Base-by-base conservation (phyloP, 2,888 invertebrate genomes). In the Orchestes rusci region DNA sequence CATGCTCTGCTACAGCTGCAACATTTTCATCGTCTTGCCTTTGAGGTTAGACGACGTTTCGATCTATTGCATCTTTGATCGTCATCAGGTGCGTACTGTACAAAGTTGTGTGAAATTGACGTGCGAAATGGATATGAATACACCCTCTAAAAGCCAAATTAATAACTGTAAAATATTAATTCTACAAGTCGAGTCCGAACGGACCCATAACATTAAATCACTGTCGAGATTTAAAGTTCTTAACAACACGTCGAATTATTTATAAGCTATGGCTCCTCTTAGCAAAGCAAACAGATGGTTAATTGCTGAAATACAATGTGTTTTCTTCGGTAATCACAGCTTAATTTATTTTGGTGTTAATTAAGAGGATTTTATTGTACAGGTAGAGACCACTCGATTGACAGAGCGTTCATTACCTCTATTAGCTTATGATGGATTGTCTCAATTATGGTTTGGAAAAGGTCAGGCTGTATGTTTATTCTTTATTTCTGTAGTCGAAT, bases 301-400 rank as follows among this genome's bases (percentile, higher is more conserved):
- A 64, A 65, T 64, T 64, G 61, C 60, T 61, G 53, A 58, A 63
- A 60, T 62, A 64, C 61, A 63, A 64, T 62, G 61, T 64, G 62
- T 61, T 56, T 23, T 23, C 23, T 5, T 7, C 53, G 43, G 55
- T 62, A 63, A 63, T 63, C 60, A 62, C 60, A 58, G 56, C 57
- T 62, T 62, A 64, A 64, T 63, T 65, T 62, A 62, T 63, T 63
- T 62, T 58, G 58, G 58, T 60, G 61, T 58, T 63, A 62, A 64
- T 62, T 63, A 63, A 53, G 54, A 32, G 51, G 52, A 53, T 58
- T 59, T 59, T 57, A 56, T 57, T 53, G 53, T 51, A 34, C 55
- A 43, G 45, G 34, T 45, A 45, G 39, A 35, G 18, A 16, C 28
- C 29, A 38, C 37, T 49, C 18, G 31, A 43, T 43, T 43, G 23